phyloP scores from a whole-genome alignment of 2,888 invertebrate genomes.

The Tetramorium bicarinatum region DNA sequence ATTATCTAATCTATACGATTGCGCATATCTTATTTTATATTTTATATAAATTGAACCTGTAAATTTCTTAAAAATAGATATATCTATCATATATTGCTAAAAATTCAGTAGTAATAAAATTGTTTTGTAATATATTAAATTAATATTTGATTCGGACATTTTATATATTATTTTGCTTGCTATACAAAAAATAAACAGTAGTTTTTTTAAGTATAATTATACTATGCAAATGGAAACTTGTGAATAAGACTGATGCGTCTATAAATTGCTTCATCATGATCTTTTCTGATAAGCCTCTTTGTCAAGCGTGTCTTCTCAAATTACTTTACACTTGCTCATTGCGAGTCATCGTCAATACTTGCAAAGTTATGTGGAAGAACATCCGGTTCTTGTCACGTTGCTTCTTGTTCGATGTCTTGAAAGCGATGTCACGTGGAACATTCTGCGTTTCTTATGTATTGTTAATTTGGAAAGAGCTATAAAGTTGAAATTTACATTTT shows the following conservation, averaged over 20 bases:
- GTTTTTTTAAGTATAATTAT: background rate
- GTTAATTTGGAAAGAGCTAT: background rate
- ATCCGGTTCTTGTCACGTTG: slow-evolving; percentile 7
- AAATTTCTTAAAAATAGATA: background rate
- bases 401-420: background rate
- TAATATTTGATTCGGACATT: background rate
- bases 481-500: background rate
- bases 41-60: background rate
- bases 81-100: background rate
- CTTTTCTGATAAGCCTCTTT: slow-evolving; percentile 24
- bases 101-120: background rate
- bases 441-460: background rate
- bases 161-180: background rate
- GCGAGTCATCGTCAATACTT: slow-evolving; percentile 23
- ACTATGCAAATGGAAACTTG: slow-evolving; percentile 20
- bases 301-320: slow-evolving; percentile 4
- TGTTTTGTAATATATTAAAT: slow-evolving; percentile 9
- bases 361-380: slow-evolving; percentile 5
- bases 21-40: background rate
- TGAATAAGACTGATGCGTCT: slow-evolving; percentile 7
- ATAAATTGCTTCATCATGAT: slow-evolving; percentile 33
- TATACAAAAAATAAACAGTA: background rate
- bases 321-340: slow-evolving; percentile 38
- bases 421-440: slow-evolving; percentile 1
- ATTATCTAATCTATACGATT: background rate